phyloP scores from a whole-genome alignment of 2,797 vertebrate species.

The Phoeniculus purpureus region DNA sequence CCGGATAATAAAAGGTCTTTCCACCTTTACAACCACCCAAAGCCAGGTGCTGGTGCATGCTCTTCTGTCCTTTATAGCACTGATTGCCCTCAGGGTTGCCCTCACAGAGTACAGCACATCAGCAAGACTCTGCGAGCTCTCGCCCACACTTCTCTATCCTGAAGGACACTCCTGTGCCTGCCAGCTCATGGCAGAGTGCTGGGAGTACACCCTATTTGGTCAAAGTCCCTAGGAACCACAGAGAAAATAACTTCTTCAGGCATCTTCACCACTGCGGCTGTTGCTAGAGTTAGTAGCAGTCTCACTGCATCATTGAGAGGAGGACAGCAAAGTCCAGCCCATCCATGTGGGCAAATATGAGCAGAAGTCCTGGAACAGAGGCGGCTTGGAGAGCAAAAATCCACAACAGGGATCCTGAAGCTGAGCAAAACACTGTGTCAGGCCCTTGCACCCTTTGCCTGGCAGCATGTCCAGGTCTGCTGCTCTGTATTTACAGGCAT shows the following conservation, averaged over 20 bases:
- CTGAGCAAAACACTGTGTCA: neutral
- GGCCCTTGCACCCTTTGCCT: neutral
- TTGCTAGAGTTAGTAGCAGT: accelerated
- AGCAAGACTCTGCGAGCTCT: accelerated
- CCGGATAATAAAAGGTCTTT: neutral
- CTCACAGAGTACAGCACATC: accelerated
- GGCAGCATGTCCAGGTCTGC: neutral
- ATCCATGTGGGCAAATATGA: accelerated
- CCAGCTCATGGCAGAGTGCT: accelerated
- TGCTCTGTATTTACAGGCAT: accelerated
- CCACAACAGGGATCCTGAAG: neutral
- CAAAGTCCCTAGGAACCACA: neutral
- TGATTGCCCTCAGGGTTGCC: neutral
- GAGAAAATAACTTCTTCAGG: neutral
- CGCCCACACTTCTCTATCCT: neutral
- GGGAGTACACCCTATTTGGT: neutral
- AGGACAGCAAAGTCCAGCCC: neutral
- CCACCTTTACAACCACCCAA: neutral
- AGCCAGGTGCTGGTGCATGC: neutral
- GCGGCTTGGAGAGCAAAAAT: neutral
- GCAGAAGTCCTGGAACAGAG: too few species aligned
- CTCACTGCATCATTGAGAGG: accelerated
- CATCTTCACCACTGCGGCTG: accelerated
- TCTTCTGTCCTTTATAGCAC: neutral
- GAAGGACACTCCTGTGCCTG: neutral